These are phyloP conservation scores for Macropodus opercularis DNA, from an alignment of 2,797 vertebrate species.

Conservation along the genomic window DNA sequence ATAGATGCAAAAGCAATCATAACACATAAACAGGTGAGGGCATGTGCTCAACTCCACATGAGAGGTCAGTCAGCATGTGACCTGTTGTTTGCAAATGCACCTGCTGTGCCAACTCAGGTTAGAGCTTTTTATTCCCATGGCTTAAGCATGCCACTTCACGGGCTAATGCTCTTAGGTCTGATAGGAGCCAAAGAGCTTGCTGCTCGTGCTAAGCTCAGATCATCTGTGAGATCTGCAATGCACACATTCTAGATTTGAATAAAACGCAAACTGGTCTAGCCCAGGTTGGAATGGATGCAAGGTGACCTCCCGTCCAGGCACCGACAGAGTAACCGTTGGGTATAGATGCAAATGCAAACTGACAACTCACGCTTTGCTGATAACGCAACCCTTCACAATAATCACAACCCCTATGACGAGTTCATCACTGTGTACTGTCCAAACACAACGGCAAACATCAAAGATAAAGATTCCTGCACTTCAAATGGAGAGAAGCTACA, in stretches of 20 bases:
- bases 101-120: slow-evolving; percentile 53
- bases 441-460: slow-evolving; percentile 3
- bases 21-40: slow-evolving; percentile 15
- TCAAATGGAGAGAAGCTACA: background rate
- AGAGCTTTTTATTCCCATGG: slow-evolving; percentile 53
- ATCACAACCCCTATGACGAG: background rate
- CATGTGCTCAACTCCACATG: slow-evolving; percentile 27
- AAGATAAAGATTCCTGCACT: background rate
- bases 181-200: slow-evolving; percentile 59
- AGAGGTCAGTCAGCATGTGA: slow-evolving; percentile 52
- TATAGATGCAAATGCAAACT: slow-evolving; percentile 59
- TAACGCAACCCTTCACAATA: too few species aligned
- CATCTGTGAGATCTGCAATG: slow-evolving; percentile 77
- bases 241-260: slow-evolving; percentile 79
- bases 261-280: slow-evolving; percentile 59
- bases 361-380: slow-evolving; percentile 37
- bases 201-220: slow-evolving; percentile 71
- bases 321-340: slow-evolving; percentile 26
- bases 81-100: slow-evolving; percentile 37
- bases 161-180: slow-evolving; percentile 62
- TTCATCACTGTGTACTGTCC: background rate
- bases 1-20: too few species aligned
- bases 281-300: slow-evolving; percentile 39
- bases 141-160: slow-evolving; percentile 57
- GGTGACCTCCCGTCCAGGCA: slow-evolving; percentile 34